Base-by-base conservation (phyloP, 1,140 invertebrate species). In the Philopotamus ludificatus region DNA sequence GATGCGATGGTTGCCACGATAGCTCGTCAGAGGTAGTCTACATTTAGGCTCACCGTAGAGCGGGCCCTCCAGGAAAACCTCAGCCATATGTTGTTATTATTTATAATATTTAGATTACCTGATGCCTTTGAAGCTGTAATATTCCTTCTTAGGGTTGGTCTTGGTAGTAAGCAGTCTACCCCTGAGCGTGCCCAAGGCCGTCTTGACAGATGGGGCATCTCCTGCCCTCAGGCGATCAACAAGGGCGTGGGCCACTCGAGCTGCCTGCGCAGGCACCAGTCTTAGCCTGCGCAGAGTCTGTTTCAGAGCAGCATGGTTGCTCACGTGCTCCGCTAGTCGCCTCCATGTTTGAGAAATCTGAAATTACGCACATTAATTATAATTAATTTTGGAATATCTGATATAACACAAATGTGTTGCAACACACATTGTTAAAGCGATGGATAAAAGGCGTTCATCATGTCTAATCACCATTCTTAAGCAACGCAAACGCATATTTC, bases 81-180 rank as follows among this genome's bases (percentile, higher is more conserved):
- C n/a, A n/a, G n/a, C n/a, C n/a, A n/a, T n/a, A n/a, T n/a, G n/a
- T n/a, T n/a, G n/a, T n/a, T n/a, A n/a, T n/a, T n/a, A n/a, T n/a
- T n/a, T n/a, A n/a, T 34, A 12, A 12, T 34, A 34, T 34, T 34
- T 34, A 34, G 12, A 34, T 71, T 76, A 84, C 72, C 83, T 80
- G 49, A 84, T 82, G 1, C 83, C 83, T 71, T 83, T 83, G 71
- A 84, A 84, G 58, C 83, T 83, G 63, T 83, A 84, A 66, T 83
- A 84, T 0, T 82, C 77, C 1, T 76, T 79, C 34, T 79, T 74
- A 16, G 77, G 75, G 0, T 75, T 75, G 0, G 82, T 84, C 49
- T 82, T 77, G 3, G 82, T 80, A 15, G 80, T 73, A 7, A 83
- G 78, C 23, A 78, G 74, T 20, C 83, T 73, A 7, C 83, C 83